Evolutionary conservation across 2,888 invertebrate genomes (phyloP).

Genomic region (Gastracanthus pulcherrimus): DNA sequence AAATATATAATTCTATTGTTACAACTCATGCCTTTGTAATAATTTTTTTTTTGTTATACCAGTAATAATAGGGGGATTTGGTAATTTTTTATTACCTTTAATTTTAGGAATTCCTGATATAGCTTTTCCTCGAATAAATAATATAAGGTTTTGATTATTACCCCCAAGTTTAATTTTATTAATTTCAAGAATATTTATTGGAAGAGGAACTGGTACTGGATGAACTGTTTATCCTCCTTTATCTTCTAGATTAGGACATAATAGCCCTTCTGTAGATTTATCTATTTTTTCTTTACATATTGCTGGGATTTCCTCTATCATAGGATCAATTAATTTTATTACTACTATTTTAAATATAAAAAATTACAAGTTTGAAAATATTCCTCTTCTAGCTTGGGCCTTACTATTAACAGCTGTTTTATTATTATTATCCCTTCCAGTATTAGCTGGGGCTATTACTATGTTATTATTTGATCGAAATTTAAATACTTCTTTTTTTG

Average conservation of each 20-base stretch:
- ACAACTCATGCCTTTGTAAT: conserved; percentile 92
- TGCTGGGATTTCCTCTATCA: too few species aligned
- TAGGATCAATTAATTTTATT: too few species aligned
- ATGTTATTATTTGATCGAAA: too few species aligned
- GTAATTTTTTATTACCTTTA: conserved; percentile 88
- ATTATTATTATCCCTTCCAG: conserved; percentile 84
- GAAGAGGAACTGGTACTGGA: conserved; percentile 86
- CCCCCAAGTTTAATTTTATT: conserved; percentile 84
- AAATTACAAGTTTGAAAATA: too few species aligned
- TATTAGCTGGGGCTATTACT: conserved; percentile 88
- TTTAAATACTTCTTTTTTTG: conserved; percentile 84
- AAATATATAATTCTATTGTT: too few species aligned
- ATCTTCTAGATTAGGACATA: conserved; percentile 77
- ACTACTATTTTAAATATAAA: too few species aligned
- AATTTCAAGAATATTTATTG: conserved; percentile 82
- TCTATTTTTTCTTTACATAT: too few species aligned
- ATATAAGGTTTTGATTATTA: conserved; percentile 89
- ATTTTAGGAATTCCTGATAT: conserved; percentile 89
- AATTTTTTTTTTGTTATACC: conserved; percentile 90
- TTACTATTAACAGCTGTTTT: conserved; percentile 83
- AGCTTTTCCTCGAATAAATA: conserved; percentile 90
- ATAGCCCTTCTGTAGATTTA: neutral
- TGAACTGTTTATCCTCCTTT: conserved; percentile 86
- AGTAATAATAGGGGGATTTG: conserved; percentile 90
- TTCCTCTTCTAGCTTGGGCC: conserved; percentile 83